These are phyloP conservation scores for Galerucella calmariensis DNA, from an alignment of 2,888 invertebrate species.

Conservation along the genomic window DNA sequence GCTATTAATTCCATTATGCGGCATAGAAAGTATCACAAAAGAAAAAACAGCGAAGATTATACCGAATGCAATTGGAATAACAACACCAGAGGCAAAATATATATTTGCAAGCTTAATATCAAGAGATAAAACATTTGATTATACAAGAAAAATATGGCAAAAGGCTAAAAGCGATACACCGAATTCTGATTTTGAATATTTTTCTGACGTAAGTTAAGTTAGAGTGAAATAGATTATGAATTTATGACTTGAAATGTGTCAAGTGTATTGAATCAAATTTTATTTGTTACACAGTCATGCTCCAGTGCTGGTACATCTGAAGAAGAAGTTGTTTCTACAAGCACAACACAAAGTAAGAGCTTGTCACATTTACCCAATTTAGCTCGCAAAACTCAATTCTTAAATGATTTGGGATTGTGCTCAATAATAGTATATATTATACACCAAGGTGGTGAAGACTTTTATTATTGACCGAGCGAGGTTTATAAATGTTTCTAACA, in stretches of 20 bases:
- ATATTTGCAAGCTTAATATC: conserved; percentile 91
- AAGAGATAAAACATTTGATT: conserved; percentile 85
- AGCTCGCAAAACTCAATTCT: no score
- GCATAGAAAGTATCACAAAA: conserved; percentile 87
- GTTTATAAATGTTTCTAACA: no score
- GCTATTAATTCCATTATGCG: conserved; percentile 86
- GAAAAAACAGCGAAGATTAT: conserved; percentile 93
- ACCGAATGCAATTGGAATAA: conserved; percentile 92
- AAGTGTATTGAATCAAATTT: neutral
- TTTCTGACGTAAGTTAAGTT: neutral
- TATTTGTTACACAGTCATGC: neutral
- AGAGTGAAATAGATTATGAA: no score
- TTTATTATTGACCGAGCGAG: no score
- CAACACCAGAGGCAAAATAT: conserved; percentile 82
- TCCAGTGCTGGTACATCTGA: neutral
- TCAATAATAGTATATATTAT: no score
- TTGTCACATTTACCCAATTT: no score
- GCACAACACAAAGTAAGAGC: no score
- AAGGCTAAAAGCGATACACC: conserved; percentile 65
- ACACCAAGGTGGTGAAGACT: no score
- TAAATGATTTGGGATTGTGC: no score
- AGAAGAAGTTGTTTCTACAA: neutral
- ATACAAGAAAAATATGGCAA: conserved; percentile 87
- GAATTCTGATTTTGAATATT: neutral
- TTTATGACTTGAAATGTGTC: neutral